Conservation (phyloP, 1,140 invertebrate species). For the Lutraria rhynchaena region DNA sequence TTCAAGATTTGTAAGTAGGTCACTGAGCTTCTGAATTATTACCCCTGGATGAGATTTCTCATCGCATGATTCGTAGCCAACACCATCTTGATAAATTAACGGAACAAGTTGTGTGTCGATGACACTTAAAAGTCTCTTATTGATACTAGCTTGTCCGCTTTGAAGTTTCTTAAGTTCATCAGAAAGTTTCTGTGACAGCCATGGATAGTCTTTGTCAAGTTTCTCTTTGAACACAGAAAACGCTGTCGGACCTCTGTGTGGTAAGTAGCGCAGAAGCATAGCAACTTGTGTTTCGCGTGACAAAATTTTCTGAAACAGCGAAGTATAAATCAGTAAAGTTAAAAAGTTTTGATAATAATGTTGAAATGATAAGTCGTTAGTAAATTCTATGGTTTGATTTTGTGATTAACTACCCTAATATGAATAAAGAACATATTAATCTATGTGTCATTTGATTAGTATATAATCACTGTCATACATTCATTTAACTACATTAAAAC, state of each 20-base stretch:
- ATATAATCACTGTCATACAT: no score
- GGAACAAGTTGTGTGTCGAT: slow-evolving; percentile 50
- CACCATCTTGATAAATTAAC: slow-evolving; percentile 1
- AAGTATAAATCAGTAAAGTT: no score
- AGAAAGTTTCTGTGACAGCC: slow-evolving; percentile 41
- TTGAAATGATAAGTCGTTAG: no score
- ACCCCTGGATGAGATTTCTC: slow-evolving; percentile 48
- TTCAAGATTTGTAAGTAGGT: slow-evolving; percentile 33
- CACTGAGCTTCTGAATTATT: slow-evolving; percentile 51
- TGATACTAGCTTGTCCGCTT: slow-evolving; percentile 51
- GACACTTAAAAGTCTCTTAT: slow-evolving; percentile 39
- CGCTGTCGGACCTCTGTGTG: slow-evolving; percentile 49
- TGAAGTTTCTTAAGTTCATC: slow-evolving; percentile 57
- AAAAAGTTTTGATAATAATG: no score
- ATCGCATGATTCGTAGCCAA: slow-evolving; percentile 13
- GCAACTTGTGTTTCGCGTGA: slow-evolving; percentile 53
- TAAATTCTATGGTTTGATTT: no score
- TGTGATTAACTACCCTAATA: no score
- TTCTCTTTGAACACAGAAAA: slow-evolving; percentile 55
- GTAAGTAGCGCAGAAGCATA: slow-evolving; percentile 27
- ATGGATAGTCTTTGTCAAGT: slow-evolving; percentile 49
- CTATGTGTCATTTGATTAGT: no score
- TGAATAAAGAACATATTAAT: no score
- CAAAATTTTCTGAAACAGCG: slow-evolving; percentile 44
- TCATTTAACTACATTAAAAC: no score